Percentiles rank a stretch among this genome's conserved stretches.
Conservation (phyloP, 2,888 invertebrate species). For the Plagodis dolabraria region DNA sequence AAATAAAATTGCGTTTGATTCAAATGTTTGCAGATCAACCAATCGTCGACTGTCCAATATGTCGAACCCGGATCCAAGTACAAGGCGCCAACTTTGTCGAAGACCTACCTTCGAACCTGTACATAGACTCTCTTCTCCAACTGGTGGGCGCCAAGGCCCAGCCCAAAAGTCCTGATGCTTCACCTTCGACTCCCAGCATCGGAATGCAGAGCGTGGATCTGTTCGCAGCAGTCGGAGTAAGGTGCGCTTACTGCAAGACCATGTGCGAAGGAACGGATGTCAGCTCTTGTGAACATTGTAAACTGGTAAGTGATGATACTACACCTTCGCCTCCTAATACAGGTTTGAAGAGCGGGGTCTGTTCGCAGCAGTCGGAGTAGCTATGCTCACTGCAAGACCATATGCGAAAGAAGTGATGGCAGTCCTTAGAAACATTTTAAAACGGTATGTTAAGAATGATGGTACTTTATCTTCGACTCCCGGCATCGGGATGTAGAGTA, state of each 20-base stretch:
- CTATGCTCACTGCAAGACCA: too few species aligned
- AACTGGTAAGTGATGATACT: slow-evolving; percentile 71
- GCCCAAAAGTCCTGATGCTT: slow-evolving; percentile 43
- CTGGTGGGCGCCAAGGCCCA: slow-evolving; percentile 67
- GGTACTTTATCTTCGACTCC: slow-evolving; percentile 54
- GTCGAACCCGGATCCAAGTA: slow-evolving; percentile 76
- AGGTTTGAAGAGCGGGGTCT: too few species aligned
- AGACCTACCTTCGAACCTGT: slow-evolving; percentile 87
- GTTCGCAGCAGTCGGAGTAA: slow-evolving; percentile 61
- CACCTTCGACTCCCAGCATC: slow-evolving; percentile 49
- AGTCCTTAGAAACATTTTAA: too few species aligned
- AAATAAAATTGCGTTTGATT: background rate
- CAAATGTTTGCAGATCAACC: slow-evolving; percentile 58
- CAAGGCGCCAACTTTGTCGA: slow-evolving; percentile 80
- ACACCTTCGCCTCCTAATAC: too few species aligned
- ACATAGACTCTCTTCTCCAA: slow-evolving; percentile 86
- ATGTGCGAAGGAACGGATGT: slow-evolving; percentile 63
- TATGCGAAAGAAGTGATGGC: too few species aligned
- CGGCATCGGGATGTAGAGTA: slow-evolving; percentile 50
- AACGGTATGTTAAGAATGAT: slow-evolving; percentile 7
- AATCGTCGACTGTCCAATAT: slow-evolving; percentile 84
- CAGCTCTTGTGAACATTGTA: slow-evolving; percentile 84
- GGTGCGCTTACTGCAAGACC: slow-evolving; percentile 67
- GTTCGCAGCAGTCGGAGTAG: too few species aligned
- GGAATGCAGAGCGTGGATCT: slow-evolving; percentile 61